phyloP scores from a whole-genome alignment of 2,888 invertebrate genomes.

The Halictus quadricinctus region DNA sequence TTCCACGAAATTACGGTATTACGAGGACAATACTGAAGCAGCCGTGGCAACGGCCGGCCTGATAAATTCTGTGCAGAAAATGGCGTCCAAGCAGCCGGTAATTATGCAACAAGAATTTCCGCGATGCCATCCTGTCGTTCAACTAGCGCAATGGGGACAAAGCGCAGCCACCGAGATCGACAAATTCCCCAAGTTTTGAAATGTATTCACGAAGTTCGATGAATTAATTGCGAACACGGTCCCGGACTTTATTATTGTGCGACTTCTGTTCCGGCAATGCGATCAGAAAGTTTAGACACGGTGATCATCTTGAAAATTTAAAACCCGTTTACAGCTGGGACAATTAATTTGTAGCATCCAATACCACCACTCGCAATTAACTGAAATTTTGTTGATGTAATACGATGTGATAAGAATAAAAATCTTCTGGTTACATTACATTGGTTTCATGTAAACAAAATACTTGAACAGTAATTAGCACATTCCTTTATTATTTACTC shows the following conservation, averaged over 20 bases:
- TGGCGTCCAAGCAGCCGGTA: not conserved
- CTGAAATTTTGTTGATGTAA: too few species aligned
- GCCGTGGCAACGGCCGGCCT: not conserved
- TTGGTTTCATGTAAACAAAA: too few species aligned
- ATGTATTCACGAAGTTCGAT: slow-evolving; percentile 38
- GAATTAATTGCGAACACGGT: slow-evolving; percentile 35
- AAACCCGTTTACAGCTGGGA: not conserved
- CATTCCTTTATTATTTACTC: too few species aligned
- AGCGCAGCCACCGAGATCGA: slow-evolving; percentile 4
- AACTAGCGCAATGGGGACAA: slow-evolving; percentile 17
- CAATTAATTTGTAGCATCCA: too few species aligned
- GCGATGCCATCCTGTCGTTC: slow-evolving; percentile 21
- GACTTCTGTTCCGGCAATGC: not conserved
- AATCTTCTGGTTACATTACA: too few species aligned
- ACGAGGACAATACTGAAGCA: not conserved
- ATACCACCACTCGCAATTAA: too few species aligned
- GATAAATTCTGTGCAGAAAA: slow-evolving; percentile 12
- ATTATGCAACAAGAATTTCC: slow-evolving; percentile 42
- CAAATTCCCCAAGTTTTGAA: slow-evolving; percentile 39
- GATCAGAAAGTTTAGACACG: too few species aligned
- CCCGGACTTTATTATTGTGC: slow-evolving; percentile 12
- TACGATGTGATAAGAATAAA: too few species aligned
- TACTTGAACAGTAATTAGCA: too few species aligned
- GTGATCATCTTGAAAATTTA: not conserved
- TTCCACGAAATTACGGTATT: slow-evolving; percentile 1